A percentile compares a stretch with the other conserved stretches of the same genome.
Conservation (phyloP, 2,797 vertebrate species). For the Periparus ater region DNA sequence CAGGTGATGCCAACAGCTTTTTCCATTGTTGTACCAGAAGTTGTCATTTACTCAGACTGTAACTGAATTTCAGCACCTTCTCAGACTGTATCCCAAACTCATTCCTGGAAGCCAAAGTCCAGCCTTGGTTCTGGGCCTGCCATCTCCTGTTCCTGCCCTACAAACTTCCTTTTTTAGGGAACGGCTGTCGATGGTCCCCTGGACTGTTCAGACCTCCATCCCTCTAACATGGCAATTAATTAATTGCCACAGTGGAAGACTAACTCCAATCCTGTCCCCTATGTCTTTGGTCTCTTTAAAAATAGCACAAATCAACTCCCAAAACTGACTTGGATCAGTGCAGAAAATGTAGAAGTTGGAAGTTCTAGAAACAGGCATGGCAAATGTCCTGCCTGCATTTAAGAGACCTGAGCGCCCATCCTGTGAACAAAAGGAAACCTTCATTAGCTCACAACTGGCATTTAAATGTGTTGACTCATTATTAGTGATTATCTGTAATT, state of each 20-base stretch:
- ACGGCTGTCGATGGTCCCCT: fast-evolving
- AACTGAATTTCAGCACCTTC: background rate
- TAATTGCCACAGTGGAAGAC: background rate
- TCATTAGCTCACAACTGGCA: background rate
- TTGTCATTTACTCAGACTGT: background rate
- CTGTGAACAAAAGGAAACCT: background rate
- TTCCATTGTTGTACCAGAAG: background rate
- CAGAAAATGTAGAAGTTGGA: background rate
- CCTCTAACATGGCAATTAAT: background rate
- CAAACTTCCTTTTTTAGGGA: background rate
- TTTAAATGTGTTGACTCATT: background rate
- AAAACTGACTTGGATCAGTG: background rate
- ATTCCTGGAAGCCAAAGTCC: background rate
- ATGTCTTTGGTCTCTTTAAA: background rate
- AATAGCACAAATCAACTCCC: background rate
- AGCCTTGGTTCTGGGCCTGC: background rate
- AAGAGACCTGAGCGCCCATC: background rate
- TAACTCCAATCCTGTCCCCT: background rate
- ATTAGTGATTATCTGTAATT: background rate
- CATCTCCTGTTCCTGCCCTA: background rate
- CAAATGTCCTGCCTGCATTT: background rate
- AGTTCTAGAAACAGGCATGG: background rate
- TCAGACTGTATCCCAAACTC: background rate
- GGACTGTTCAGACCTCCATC: background rate
- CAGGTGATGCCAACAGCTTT: background rate